These are phyloP conservation scores for Periophthalmodon schlosseri DNA, from an alignment of 2,113 vertebrate species.

Conservation along the genomic window DNA sequence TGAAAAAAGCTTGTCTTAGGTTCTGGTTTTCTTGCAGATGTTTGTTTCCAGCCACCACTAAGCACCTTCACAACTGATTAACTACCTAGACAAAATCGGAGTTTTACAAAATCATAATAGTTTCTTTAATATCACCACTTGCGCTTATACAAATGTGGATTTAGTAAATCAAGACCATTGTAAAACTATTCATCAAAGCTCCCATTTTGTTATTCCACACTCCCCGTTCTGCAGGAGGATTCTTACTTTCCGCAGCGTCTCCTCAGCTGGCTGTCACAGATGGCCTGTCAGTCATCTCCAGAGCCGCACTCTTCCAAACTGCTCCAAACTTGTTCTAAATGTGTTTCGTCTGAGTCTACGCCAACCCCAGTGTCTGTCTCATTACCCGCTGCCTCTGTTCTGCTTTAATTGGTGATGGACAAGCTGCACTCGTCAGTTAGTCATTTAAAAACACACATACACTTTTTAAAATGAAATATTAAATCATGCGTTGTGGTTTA, in stretches of 20 bases:
- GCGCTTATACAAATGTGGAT: no score
- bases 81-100: no score
- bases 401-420: constrained; percentile 49
- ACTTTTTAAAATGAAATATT: not conserved
- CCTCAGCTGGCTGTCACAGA: constrained; percentile 60
- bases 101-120: no score
- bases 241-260: constrained; percentile 30
- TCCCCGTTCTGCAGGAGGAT: constrained; percentile 31
- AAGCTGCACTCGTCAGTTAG: constrained; percentile 18
- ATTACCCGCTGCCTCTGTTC: constrained; percentile 35
- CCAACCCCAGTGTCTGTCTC: constrained; percentile 27
- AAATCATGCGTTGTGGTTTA: not conserved
- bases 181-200: no score
- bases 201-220: no score
- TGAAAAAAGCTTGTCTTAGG: not conserved
- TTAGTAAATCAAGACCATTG: no score
- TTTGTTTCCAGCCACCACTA: not conserved
- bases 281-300: constrained; percentile 56
- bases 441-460: constrained; percentile 1
- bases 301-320: constrained; percentile 44
- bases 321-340: constrained; percentile 46
- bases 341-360: constrained; percentile 43
- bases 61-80: not conserved
- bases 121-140: no score
- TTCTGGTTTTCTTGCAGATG: not conserved